Percentiles rank a stretch among this genome's conserved stretches.
Conservation (phyloP, 2,113 vertebrate species). For the Spea multiplicata region DNA sequence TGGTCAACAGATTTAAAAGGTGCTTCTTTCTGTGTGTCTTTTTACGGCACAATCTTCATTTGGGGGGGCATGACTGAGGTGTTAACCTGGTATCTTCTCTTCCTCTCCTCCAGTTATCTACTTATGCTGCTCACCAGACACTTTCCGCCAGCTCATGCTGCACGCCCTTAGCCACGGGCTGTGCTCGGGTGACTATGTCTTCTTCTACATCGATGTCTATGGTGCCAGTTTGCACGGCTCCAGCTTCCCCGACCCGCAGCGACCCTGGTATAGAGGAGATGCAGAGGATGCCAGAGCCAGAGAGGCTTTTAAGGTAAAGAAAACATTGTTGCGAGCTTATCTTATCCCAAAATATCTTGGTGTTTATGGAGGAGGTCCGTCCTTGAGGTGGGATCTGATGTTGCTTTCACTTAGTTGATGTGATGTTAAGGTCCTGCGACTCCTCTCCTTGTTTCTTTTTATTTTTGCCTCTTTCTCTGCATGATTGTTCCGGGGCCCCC, state of each 20-base stretch:
- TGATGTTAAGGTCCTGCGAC: neutral
- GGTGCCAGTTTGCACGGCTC: constrained; percentile 72
- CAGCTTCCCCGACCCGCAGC: constrained; percentile 48
- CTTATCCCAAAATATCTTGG: neutral
- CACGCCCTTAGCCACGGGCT: constrained; percentile 69
- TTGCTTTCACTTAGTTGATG: neutral
- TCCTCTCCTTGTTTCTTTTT: neutral
- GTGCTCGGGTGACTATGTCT: constrained; percentile 75
- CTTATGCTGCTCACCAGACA: constrained; percentile 78
- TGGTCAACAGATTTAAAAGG: too few relatives aligned
- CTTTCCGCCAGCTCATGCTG: constrained; percentile 83
- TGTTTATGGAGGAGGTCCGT: neutral
- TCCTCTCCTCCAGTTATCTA: constrained; percentile 75
- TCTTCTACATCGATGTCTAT: constrained; percentile 89
- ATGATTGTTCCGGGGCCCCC: neutral
- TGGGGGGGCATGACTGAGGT: too few relatives aligned
- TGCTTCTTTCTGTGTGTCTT: too few relatives aligned
- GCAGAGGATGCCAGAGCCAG: constrained; percentile 67
- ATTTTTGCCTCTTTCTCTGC: neutral
- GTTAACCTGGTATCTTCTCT: neutral
- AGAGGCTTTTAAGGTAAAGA: constrained; percentile 79
- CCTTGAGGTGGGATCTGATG: too few relatives aligned
- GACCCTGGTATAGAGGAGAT: constrained; percentile 80
- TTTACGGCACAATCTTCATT: too few relatives aligned
- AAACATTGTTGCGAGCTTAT: too few relatives aligned